Evolutionary conservation across 1,140 invertebrate species (phyloP), one percentile per base, ranked within the genome.

Genomic region (Ericerus pela): DNA sequence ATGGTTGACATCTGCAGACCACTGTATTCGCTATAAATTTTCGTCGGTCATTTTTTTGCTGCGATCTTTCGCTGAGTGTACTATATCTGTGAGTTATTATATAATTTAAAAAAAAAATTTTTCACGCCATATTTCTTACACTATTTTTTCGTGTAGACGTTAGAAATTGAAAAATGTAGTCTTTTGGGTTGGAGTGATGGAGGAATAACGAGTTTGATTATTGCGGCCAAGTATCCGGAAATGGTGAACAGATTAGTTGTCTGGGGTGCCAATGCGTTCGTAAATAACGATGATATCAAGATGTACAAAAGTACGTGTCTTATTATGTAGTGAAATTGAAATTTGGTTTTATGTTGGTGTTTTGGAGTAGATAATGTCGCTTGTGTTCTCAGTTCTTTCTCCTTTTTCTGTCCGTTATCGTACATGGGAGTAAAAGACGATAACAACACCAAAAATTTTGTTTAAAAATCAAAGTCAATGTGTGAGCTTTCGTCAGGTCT

Each of bases 161-260:
- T 90, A 18, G 75, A 77, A n/a, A 72, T 80, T 31, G 62, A 72
- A 0, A 80, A 80, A 62, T 90, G 80, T 71, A 89, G 85, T 0
- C 61, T 92, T 0, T 58, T 92, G 26, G 89, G 90, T 0, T 94
- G 88, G 86, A 89, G 85, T 70, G 88, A 92, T 71, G 90, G 89
- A 37, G 89, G 84, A 2, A 88, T 85, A 31, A 80, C 82, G 6
- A 79, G 76, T 3, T 70, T 92, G 38, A 79, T 90, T 2, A 59
- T 87, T 4, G 83, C 87, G 11, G 79, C 79, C 0, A 77, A 76
- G 31, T 77, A 81, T 67, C 77, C 80, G 0, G 69, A 80, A 3
- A 68, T 69, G 18, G 70, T 94, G 0, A 68, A 79, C 2, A 90
- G 85, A 62, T 66, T 90, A 29, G 76, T 91, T 0, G 71, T 88